A percentile compares a stretch with the other conserved stretches of the same genome.
Conservation (phyloP, 2,797 vertebrate genomes). For the Cyprinodon diabolis region DNA sequence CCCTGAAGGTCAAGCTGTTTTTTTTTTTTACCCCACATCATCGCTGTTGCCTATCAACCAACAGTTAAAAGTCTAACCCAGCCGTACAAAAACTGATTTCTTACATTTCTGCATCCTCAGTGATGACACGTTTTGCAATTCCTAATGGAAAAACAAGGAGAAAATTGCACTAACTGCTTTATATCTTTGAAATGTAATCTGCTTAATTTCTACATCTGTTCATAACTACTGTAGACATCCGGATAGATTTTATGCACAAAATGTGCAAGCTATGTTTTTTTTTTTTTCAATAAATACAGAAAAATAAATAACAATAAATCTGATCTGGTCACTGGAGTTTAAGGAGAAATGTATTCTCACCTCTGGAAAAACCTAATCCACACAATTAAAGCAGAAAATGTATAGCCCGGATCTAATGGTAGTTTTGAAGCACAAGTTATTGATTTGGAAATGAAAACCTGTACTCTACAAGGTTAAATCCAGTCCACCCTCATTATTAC, state of each 20-base stretch:
- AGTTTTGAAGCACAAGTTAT: conserved; percentile 87
- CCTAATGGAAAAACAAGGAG: conserved; percentile 32
- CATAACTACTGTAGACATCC: conserved; percentile 54
- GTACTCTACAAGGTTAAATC: conserved; percentile 87
- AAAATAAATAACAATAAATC: conserved; percentile 58
- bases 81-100: conserved; percentile 49
- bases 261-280: conserved; percentile 71
- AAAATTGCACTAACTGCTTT: conserved; percentile 65
- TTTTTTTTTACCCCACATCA: conserved; percentile 15
- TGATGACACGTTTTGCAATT: conserved; percentile 77
- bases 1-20: conserved; percentile 53
- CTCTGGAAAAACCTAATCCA: conserved; percentile 81
- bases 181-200: conserved; percentile 77
- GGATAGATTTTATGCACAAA: conserved; percentile 66
- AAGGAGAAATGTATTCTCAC: conserved; percentile 78
- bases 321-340: conserved; percentile 69
- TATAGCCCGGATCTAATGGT: conserved; percentile 81
- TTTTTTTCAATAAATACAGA: conserved; percentile 20
- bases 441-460: conserved; percentile 89
- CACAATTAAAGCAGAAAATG: conserved; percentile 85
- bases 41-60: conserved; percentile 53
- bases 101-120: conserved; percentile 61
- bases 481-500: conserved; percentile 85
- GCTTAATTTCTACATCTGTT: conserved; percentile 65
- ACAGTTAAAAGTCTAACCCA: conserved; percentile 58